These are phyloP conservation scores for Calliopsis andreniformis DNA, from an alignment of 1,140 invertebrate genomes.

Conservation along the genomic window DNA sequence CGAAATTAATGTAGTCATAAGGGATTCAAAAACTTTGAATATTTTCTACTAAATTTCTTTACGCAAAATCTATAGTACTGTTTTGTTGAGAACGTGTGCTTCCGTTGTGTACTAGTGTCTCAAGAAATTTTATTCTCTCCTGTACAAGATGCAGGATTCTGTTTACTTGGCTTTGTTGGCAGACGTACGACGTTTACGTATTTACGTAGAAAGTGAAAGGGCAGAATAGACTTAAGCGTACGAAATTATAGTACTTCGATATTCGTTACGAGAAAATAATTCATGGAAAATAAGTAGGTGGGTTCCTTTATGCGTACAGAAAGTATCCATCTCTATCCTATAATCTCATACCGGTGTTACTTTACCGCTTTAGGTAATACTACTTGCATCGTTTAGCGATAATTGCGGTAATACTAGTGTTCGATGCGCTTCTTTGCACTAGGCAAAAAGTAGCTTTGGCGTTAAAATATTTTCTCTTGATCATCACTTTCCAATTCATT, in stretches of 20 bases:
- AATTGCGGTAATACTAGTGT: neutral
- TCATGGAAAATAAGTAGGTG: neutral
- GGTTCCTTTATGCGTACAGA: constrained; percentile 15
- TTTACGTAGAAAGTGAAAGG: constrained; percentile 32
- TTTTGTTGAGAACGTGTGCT: too few species aligned
- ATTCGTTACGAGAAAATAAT: neutral
- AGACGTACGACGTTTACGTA: neutral
- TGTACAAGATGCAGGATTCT: neutral
- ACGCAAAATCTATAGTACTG: neutral
- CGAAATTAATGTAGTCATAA: too few species aligned
- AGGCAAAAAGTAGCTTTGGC: neutral
- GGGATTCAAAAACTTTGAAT: neutral
- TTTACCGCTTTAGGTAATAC: neutral
- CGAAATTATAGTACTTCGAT: constrained; percentile 11
- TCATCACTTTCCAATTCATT: constrained; percentile 15
- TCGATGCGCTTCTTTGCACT: neutral
- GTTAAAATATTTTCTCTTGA: neutral
- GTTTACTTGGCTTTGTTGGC: constrained; percentile 6
- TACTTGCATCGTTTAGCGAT: constrained; percentile 11
- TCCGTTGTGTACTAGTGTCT: neutral
- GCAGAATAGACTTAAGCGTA: neutral
- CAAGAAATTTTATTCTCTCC: neutral
- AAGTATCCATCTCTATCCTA: neutral
- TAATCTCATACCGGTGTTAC: neutral
- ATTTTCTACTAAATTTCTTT: too few species aligned